Evolutionary conservation across 1,140 invertebrate species (phyloP).

Genomic region (Drosophila ercepeae): DNA sequence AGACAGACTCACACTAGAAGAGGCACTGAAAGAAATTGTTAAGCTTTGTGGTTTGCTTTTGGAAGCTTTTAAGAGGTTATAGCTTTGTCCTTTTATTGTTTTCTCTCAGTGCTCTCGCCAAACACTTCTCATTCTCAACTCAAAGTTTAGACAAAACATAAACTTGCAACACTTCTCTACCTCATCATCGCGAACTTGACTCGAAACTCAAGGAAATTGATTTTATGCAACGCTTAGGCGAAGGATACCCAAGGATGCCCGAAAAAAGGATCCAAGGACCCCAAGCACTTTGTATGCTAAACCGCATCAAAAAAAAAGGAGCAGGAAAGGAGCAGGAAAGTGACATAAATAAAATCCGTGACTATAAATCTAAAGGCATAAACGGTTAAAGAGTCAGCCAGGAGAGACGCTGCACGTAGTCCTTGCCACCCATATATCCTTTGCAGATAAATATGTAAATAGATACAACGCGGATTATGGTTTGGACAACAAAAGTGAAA

Average conservation of each 20-base stretch:
- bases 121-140: not conserved
- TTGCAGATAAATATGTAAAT: constrained; percentile 76
- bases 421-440: not conserved
- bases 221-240: constrained; percentile 67
- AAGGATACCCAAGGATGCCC: not conserved
- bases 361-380: constrained; percentile 78
- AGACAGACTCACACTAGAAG: no score
- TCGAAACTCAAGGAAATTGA: constrained; percentile 64
- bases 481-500: constrained; percentile 69
- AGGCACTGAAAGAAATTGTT: constrained; percentile 16
- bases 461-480: constrained; percentile 76
- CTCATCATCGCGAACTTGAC: constrained; percentile 61
- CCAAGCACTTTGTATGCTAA: constrained; percentile 59
- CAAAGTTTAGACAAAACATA: constrained; percentile 32
- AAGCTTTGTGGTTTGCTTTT: no score
- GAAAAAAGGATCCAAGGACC: not conserved
- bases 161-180: constrained; percentile 77
- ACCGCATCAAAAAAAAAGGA: constrained; percentile 60
- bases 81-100: no score
- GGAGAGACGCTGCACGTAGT: constrained; percentile 45
- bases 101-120: not conserved
- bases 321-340: constrained; percentile 39
- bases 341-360: constrained; percentile 81
- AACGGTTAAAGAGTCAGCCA: constrained; percentile 71
- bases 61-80: no score